phyloP scores from a whole-genome alignment of 2,113 vertebrate species.

The Pseudopipra pipra region DNA sequence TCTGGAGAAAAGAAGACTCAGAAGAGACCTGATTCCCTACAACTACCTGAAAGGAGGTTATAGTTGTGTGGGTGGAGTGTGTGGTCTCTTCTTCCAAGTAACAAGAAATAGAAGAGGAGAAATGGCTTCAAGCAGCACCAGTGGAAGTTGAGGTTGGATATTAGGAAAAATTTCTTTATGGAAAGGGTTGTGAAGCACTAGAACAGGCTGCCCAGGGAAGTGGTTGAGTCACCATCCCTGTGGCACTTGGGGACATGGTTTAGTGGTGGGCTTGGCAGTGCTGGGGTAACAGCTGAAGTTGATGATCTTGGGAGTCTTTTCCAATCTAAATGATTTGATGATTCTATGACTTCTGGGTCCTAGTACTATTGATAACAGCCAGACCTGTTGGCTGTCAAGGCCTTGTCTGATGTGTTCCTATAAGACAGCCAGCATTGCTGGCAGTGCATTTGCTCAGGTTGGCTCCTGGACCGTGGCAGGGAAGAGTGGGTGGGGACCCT shows the following conservation, averaged over 20 bases:
- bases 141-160: neutral
- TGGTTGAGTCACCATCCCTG: too few species aligned
- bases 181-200: neutral
- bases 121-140: neutral
- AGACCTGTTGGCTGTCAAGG: neutral
- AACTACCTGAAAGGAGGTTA: neutral
- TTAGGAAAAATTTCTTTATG: neutral
- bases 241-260: neutral
- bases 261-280: neutral
- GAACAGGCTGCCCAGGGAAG: neutral
- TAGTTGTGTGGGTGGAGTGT: too few species aligned
- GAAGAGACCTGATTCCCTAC: neutral
- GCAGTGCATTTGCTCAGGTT: neutral
- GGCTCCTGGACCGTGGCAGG: too few species aligned
- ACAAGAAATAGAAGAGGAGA: neutral
- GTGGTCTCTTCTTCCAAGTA: neutral
- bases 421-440: rapidly evolving
- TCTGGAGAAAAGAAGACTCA: neutral
- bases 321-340: neutral
- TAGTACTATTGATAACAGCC: neutral
- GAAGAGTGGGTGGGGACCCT: neutral
- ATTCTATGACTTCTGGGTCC: neutral
- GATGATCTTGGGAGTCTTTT: neutral
- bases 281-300: neutral
- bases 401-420: neutral